Conservation (phyloP, 1,140 invertebrate species). For the Drosophila setifemur region DNA sequence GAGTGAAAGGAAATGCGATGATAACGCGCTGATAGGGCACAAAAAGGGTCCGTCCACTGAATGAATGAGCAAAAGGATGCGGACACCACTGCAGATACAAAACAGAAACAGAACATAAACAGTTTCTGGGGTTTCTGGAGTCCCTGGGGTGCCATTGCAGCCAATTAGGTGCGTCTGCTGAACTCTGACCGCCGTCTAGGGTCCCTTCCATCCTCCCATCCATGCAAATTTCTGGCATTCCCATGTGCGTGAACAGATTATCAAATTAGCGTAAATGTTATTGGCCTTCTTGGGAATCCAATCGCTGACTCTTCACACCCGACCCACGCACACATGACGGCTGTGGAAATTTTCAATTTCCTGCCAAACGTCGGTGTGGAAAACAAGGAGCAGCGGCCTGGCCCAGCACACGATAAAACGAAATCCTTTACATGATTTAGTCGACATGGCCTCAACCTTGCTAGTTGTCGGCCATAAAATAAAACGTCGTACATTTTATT, state of each 20-base stretch:
- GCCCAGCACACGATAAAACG: constrained; percentile 50
- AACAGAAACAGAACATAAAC: constrained; percentile 25
- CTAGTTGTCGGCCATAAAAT: constrained; percentile 65
- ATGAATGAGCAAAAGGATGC: constrained; percentile 34
- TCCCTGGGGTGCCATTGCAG: constrained; percentile 80
- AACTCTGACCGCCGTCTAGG: not conserved
- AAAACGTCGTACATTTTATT: constrained; percentile 35
- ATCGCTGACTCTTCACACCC: constrained; percentile 47
- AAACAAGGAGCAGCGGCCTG: constrained; percentile 8
- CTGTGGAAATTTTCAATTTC: constrained; percentile 77
- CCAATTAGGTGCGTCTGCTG: constrained; percentile 77
- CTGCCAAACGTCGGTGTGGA: constrained; percentile 32
- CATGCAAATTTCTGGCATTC: constrained; percentile 69
- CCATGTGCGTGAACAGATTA: constrained; percentile 79
- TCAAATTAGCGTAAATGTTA: constrained; percentile 81
- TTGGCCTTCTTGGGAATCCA: constrained; percentile 63
- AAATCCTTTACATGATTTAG: constrained; percentile 75
- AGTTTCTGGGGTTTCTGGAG: not conserved
- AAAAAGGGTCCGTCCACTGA: constrained; percentile 39
- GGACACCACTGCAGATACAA: constrained; percentile 5
- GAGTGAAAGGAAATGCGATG: constrained; percentile 74
- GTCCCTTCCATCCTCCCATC: constrained; percentile 17
- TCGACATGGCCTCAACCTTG: constrained; percentile 53
- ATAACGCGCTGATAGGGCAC: constrained; percentile 79
- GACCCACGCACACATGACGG: constrained; percentile 17